Base-by-base conservation (phyloP, 2,888 invertebrate species). In the Beris morrisii region DNA sequence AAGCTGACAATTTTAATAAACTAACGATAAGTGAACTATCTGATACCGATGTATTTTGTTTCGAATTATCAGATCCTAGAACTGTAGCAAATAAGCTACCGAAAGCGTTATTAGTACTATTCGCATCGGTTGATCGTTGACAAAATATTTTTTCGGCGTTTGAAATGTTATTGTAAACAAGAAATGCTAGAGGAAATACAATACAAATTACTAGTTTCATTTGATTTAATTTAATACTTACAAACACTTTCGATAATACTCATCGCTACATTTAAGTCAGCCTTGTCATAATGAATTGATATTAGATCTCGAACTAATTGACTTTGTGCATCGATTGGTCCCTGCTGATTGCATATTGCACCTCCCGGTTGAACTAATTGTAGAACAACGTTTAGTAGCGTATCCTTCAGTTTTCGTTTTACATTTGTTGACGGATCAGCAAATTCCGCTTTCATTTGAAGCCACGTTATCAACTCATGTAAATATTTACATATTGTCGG, bases 71-170 rank as follows among this genome's bases (percentile, higher is more conserved):
- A 0, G 86, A 84, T 0, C 89, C 86, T 57, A 90, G 81, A 7
- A 89, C 87, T 67, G 86, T 90, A 3, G 91, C 90, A 80, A 92
- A 90, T 71, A 92, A 82, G 67, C 91, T 91, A 73, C 90, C 90
- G 70, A 90, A 87, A 64, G 86, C 85, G 70, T 86, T 86, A 65
- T 84, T 82, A 67, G 83, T 81, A 70, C 77, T 82, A 66, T 80
- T 78, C 15, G 82, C 80, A 72, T 85, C 84, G 1, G 82, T 81
- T 38, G 83, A 80, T 46, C 83, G 84, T 64, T 83, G 83, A 70
- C 85, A 85, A 72, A 83, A 83, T 52, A 85, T 79, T 72, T 83
- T 81, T 68, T 85, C 85, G 1, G 82, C 79, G 71, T 84, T 84
- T 44, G 84, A 79, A 65, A 85, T 83, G 71, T 84, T 83, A 44